Evolutionary conservation across 2,113 vertebrate species (phyloP), one percentile per base, ranked within the genome.

Genomic region (Microtus oregoni): DNA sequence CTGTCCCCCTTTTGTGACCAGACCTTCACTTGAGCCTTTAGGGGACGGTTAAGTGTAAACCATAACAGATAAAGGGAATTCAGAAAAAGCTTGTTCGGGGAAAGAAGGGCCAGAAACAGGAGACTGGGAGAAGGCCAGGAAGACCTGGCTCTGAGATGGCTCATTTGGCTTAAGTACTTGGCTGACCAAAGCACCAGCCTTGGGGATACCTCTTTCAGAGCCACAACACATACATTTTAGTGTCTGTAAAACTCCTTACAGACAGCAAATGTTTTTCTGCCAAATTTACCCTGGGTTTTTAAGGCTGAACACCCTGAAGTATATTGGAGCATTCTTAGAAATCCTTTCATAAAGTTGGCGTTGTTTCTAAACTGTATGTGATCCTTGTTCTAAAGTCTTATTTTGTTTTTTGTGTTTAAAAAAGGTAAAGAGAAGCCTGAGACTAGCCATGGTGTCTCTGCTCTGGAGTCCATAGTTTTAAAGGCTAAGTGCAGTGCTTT

Each of bases 331-430:
- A 38, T 79, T 81, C 47, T 47, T 79, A 20, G 30, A 91, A 89
- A 50, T 44, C 8, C 78, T 82, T 77, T 92, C 20, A 70, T 75
- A 86, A 86, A 13, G 0, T 90, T 86, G 67, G 19, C 7, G 8
- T 86, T 94, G 12, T 92, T 90, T 94, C 44, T 24, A 92, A 92
- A 85, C 41, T 13, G 1, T 41, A 30, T 76, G 61, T 76, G n/a
- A 75, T 86, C 11, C 8, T 92, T 92, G 32, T 90, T 83, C 55
- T 86, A 58, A 77, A 83, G 35, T 72, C 26, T 90, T 81, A 17
- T 6, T 85, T 90, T 55, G 10, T 14, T 61, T 95, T 85, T 6
- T 35, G 20, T 92, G 58, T 83, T 73, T 89, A 38, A 61, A 86
- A 47, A 76, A 88, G n/a, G 68, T 89, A 75, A 32, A 9, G 76